Percentiles rank a stretch among this genome's conserved stretches.
These are phyloP conservation scores for Cydia strobilella DNA, from an alignment of 1,140 invertebrate genomes.

Conservation along the genomic window DNA sequence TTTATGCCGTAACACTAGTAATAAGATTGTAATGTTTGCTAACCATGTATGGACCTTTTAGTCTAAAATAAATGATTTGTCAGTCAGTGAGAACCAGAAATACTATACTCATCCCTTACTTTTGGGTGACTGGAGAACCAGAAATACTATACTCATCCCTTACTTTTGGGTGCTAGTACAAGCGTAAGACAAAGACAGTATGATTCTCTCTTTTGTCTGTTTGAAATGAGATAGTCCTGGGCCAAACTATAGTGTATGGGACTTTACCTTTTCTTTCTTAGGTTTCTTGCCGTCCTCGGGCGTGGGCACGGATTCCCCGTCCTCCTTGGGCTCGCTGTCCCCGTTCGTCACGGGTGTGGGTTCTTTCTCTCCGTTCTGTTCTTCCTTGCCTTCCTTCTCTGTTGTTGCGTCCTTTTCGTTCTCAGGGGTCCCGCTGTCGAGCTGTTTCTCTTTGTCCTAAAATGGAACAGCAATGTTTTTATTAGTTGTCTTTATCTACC, in stretches of 20 bases:
- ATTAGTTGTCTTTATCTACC: not conserved
- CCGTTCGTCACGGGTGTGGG: conserved; percentile 61
- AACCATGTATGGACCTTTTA: too few species aligned
- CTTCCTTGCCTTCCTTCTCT: conserved; percentile 81
- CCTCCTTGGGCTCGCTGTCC: conserved; percentile 77
- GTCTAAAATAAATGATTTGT: too few species aligned
- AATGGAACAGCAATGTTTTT: conserved; percentile 39
- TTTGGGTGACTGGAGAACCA: too few species aligned
- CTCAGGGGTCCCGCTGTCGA: conserved; percentile 83
- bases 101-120: too few species aligned
- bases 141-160: too few species aligned
- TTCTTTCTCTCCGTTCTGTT: conserved; percentile 60
- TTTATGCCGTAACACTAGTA: too few species aligned
- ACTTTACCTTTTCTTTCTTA: conserved; percentile 87
- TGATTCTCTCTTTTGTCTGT: too few species aligned
- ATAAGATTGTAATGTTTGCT: too few species aligned
- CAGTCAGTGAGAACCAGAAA: too few species aligned
- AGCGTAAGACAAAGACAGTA: too few species aligned
- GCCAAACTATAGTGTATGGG: not conserved
- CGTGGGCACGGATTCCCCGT: conserved; percentile 82
- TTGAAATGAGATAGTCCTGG: too few species aligned
- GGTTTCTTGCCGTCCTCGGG: conserved; percentile 86
- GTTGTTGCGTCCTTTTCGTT: conserved; percentile 84
- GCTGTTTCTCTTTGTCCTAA: conserved; percentile 84
- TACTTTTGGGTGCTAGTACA: too few species aligned